Conservation (phyloP, 2,888 invertebrate genomes). For the Micoletzkya japonica region DNA sequence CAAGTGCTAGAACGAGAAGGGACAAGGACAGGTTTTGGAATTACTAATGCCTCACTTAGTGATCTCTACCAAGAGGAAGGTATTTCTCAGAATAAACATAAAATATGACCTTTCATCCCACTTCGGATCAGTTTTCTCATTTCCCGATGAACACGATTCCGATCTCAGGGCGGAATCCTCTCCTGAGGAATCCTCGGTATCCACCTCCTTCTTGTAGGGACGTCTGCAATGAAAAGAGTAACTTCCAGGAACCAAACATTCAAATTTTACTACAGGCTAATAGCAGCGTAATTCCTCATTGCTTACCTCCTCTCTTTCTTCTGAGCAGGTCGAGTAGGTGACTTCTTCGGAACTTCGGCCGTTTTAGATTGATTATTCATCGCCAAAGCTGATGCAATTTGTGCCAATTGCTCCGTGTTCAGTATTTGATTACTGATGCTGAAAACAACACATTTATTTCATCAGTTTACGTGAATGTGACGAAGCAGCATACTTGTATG, state of each 20-base stretch:
- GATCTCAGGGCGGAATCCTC: constrained; percentile 23
- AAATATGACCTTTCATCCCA: background rate
- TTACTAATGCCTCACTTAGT: too few species aligned
- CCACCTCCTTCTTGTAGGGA: constrained; percentile 1
- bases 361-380: constrained; percentile 29
- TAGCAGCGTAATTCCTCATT: background rate
- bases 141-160: constrained; percentile 6
- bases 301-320: constrained; percentile 19
- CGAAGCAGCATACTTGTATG: background rate
- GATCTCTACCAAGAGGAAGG: too few species aligned
- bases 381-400: constrained; percentile 46
- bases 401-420: constrained; percentile 39
- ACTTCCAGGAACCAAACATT: too few species aligned
- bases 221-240: constrained; percentile 11
- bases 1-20: too few species aligned
- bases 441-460: background rate
- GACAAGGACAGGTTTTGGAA: too few species aligned
- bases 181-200: constrained; percentile 21
- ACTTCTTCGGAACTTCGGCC: constrained; percentile 19
- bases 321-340: background rate
- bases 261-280: too few species aligned
- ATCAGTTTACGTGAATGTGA: background rate
- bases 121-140: too few species aligned
- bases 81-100: background rate
- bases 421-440: constrained; percentile 20